Evolutionary conservation across 2,797 vertebrate species (phyloP), one percentile per base, ranked within the genome.

Genomic region (Cyclura pinguis): DNA sequence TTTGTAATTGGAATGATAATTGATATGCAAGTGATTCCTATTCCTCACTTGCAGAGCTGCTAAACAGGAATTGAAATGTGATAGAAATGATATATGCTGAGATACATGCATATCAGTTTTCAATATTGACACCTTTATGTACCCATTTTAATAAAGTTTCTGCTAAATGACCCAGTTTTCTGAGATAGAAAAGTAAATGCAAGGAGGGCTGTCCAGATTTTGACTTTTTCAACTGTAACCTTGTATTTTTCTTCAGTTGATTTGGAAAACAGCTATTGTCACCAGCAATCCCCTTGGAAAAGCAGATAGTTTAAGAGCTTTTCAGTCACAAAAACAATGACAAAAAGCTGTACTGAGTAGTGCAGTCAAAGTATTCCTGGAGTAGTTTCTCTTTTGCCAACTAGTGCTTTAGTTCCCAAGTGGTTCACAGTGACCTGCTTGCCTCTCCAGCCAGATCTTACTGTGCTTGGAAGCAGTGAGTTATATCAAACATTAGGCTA

Each of bases 251-350:
- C 92, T 38, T 84, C 87, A 35, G 42, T 27, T 93, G 7, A 77
- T 91, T 92, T 89, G 22, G 2, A 57, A 24, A 73, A 32, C 47
- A 91, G 52, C 77, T 90, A 52, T 84, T 76, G 6, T 55, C 93
- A 90, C 67, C 88, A 3, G 82, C 91, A 8, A 4, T 86, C 42
- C 74, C 4, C 83, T 59, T 52, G 76, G 24, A 92, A 90, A 62
- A 94, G 38, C 84, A 92, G 42, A 59, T 94, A 92, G 81, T 92
- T 84, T 88, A 92, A 94, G 69, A 86, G 62, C 72, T 92, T 91
- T 85, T 80, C 69, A 90, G 59, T 50, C 88, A 50, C 57, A 88
- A 94, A 94, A 91, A 57, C 73, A 85, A 72, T 82, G 77, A 12
- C 72, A 94, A 87, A 95, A 84, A 73, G 57, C 47, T 62, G 59